Base-by-base conservation (phyloP, 2,113 vertebrate genomes). In the Rhinopithecus roxellana region DNA sequence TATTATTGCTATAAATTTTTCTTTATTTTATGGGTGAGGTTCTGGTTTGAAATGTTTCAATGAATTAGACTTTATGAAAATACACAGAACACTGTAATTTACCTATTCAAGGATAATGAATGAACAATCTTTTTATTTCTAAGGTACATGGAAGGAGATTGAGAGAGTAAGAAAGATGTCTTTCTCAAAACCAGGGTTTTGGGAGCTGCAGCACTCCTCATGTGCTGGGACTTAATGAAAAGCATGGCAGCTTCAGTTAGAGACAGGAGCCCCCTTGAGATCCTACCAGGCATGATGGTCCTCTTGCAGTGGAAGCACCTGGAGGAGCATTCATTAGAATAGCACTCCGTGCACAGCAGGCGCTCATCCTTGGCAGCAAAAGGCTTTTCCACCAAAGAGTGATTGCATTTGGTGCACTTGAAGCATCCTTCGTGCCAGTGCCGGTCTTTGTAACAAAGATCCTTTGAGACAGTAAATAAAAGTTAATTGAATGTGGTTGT, bases 261-360 rank as follows among this genome's bases (percentile, higher is more conserved):
- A 52, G 35, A 32, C 6, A 0, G 0, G 43, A 89, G 13, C 10
- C 20, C 38, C 61, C 6, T 9, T 82, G 35, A 59, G 93, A 12
- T 81, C 98, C 99, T 98, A 99, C 99, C 99, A 17, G 99, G 99
- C 99, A 99, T 99, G 97, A 99, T 99, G 96, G 98, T 98, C 96
- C 95, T 98, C 97, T 98, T 99, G 98, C 99, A 99, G 89, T 98
- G 98, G 93, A 99, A 99, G 97, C 99, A 99, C 92, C 98, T 99
- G 74, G 99, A 99, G 77, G 99, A 99, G 79, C 99, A 99, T 72
- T 99, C 98, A 5, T 98, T 98, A 17, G 99, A 99, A 91, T 99
- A 99, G 61, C 99, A 99, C n/a, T 98, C 98, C 0, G 98, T 99
- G 64, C 99, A 99, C 48, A 99, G 97, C 96, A 99, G 97, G 64